phyloP scores from a whole-genome alignment of 1,140 invertebrate genomes.

The Argopecten irradians region DNA sequence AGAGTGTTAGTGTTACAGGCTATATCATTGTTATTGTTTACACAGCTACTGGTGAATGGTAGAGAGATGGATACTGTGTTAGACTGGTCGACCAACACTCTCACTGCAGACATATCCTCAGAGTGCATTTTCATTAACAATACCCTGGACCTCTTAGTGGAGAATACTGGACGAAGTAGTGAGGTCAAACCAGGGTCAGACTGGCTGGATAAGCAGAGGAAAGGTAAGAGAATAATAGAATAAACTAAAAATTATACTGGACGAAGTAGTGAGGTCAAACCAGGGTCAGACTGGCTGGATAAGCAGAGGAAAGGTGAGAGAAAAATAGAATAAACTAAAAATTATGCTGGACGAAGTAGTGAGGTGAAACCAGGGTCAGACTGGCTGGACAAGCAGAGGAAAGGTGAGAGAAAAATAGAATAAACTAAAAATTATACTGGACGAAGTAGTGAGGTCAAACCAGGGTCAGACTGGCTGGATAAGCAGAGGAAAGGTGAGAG shows the following conservation, averaged over 20 bases:
- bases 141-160: background rate
- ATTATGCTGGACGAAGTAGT: background rate
- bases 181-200: too few relatives aligned
- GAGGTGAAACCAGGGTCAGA: background rate
- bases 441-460: too few relatives aligned
- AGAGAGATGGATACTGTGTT: background rate
- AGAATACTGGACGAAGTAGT: background rate
- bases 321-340: too few relatives aligned
- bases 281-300: too few relatives aligned
- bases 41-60: background rate
- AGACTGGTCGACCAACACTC: background rate
- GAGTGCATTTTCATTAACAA: background rate
- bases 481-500: background rate
- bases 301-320: too few relatives aligned
- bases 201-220: too few relatives aligned
- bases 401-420: background rate
- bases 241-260: too few relatives aligned
- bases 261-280: too few relatives aligned
- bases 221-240: too few relatives aligned
- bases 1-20: background rate
- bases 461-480: background rate
- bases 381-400: background rate
- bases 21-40: background rate
- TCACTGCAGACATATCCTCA: background rate
- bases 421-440: background rate